Percentiles rank a stretch among this genome's conserved stretches.
Conservation (phyloP, 1,140 invertebrate genomes). For the Gryon sp. region DNA sequence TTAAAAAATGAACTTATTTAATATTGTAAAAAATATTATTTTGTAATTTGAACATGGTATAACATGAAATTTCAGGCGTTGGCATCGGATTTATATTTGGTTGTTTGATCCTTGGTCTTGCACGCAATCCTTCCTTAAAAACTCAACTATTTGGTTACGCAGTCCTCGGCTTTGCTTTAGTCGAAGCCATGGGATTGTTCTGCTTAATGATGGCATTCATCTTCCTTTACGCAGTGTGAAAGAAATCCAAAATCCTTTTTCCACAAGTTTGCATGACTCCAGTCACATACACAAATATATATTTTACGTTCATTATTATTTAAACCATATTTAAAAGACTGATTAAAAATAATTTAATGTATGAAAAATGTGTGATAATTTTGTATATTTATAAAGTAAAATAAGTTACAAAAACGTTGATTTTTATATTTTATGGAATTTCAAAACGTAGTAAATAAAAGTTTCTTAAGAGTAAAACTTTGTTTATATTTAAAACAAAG, state of each 20-base stretch:
- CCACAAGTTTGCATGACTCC: background rate
- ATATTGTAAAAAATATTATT: background rate
- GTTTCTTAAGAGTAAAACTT: no score
- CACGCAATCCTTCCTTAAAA: slow-evolving; percentile 95
- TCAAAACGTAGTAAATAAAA: no score
- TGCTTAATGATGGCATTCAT: slow-evolving; percentile 96
- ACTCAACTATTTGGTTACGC: slow-evolving; percentile 96
- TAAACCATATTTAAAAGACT: no score
- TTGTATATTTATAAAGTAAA: no score
- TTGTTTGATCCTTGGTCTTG: slow-evolving; percentile 93
- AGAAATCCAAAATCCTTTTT: background rate
- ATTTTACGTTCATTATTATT: no score
- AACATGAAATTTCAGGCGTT: slow-evolving; percentile 88
- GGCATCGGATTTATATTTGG: slow-evolving; percentile 97
- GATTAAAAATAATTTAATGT: no score
- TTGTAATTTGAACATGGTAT: slow-evolving; percentile 8
- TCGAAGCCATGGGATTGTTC: slow-evolving; percentile 98
- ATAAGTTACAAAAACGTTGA: no score
- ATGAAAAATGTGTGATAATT: no score
- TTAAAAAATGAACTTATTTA: no score
- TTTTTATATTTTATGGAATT: no score
- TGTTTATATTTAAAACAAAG: no score
- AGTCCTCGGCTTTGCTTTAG: slow-evolving; percentile 95
- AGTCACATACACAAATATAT: background rate
- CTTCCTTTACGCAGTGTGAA: slow-evolving; percentile 89